A percentile compares a stretch with the other conserved stretches of the same genome.
phyloP scores from a whole-genome alignment of 1,140 invertebrate species.

The Neotoxoptera formosana region DNA sequence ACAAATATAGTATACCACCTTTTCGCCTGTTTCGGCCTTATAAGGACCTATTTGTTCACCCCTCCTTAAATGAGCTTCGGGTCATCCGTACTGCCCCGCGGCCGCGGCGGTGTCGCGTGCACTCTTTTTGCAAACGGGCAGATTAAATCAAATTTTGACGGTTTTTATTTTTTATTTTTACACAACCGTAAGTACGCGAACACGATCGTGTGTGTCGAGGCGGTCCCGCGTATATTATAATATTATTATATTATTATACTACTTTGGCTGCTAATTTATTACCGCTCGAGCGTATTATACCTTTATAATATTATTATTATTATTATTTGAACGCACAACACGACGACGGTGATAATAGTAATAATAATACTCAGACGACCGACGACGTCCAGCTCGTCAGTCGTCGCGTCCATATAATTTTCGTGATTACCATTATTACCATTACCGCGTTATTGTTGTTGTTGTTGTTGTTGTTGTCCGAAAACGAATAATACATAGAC shows the following conservation, averaged over 20 bases:
- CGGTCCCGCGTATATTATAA: not conserved
- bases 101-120: not conserved
- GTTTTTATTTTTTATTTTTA: not conserved
- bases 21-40: not conserved
- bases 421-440: not conserved
- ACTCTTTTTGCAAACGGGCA: not conserved
- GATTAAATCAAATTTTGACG: not conserved
- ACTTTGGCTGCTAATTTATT: constrained; percentile 9
- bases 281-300: too few relatives aligned
- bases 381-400: not conserved
- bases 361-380: too few relatives aligned
- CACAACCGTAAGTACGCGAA: not conserved
- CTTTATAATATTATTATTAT: too few relatives aligned
- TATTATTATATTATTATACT: too few relatives aligned
- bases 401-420: not conserved
- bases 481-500: not conserved
- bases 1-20: too few relatives aligned
- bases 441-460: too few relatives aligned
- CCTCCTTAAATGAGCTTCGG: not conserved
- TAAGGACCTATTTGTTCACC: not conserved
- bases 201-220: not conserved
- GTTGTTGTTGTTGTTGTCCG: not conserved
- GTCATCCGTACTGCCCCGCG: not conserved
- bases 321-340: not conserved
- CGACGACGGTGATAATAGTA: not conserved